Evolutionary conservation across 1,140 invertebrate species (phyloP).

Genomic region (Drosophila fuyamai): DNA sequence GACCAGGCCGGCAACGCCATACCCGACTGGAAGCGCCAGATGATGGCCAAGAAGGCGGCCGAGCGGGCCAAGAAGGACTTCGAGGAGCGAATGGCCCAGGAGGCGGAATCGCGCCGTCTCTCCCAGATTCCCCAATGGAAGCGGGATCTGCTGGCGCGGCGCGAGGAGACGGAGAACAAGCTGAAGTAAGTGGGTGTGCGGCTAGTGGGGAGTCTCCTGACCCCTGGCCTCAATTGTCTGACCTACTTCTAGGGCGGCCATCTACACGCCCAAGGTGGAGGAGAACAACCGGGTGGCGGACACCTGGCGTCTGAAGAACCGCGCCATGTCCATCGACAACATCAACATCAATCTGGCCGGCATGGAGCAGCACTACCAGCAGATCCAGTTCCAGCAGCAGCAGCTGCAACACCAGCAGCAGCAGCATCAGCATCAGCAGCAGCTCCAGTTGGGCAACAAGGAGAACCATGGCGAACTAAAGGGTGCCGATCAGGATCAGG

Average conservation of each 20-base stretch:
- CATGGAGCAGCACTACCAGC: conserved; percentile 81
- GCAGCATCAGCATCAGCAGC: conserved; percentile 1
- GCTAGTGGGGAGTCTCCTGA: conserved; percentile 27
- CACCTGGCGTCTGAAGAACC: conserved; percentile 86
- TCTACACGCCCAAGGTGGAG: conserved; percentile 89
- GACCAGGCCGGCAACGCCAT: conserved; percentile 95
- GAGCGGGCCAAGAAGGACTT: conserved; percentile 95
- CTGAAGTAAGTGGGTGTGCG: conserved; percentile 86
- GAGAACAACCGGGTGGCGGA: conserved; percentile 86
- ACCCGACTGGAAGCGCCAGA: conserved; percentile 97
- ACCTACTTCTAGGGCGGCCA: conserved; percentile 85
- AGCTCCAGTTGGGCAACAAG: conserved; percentile 76
- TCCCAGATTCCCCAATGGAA: conserved; percentile 97
- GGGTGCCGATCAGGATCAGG: conserved; percentile 5
- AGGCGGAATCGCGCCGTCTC: conserved; percentile 93
- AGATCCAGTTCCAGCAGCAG: conserved; percentile 49
- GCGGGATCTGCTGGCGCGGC: conserved; percentile 92
- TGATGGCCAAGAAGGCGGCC: conserved; percentile 96
- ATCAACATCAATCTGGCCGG: conserved; percentile 86
- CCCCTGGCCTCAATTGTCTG: conserved; percentile 47
- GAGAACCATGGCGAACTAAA: conserved; percentile 73
- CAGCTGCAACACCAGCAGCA: conserved; percentile 54
- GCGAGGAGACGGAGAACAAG: conserved; percentile 91
- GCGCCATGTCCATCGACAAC: conserved; percentile 87
- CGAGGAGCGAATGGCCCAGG: conserved; percentile 92